phyloP scores from a whole-genome alignment of 35 echinoderm and acorn worm genomes.

The Hemicentrotus pulcherrimus region DNA sequence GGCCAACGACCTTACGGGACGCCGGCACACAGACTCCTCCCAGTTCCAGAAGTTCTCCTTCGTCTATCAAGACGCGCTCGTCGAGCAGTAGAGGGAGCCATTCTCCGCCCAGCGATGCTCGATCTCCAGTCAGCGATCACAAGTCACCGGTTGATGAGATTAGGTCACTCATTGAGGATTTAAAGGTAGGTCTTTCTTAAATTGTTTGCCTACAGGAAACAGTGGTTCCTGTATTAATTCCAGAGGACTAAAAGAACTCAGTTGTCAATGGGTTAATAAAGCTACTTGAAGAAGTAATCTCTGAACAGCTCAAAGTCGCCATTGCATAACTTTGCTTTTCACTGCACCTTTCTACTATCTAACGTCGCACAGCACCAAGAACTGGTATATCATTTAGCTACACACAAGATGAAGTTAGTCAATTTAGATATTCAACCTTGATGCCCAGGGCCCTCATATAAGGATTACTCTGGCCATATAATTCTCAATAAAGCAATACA shows the following conservation, averaged over 20 bases:
- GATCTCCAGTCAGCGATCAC: slow-evolving; percentile 34
- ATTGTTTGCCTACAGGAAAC: too few species aligned
- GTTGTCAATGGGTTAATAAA: too few species aligned
- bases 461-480: too few species aligned
- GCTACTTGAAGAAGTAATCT: background rate
- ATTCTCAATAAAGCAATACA: too few species aligned
- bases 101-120: slow-evolving; percentile 22
- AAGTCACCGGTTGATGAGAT: slow-evolving; percentile 46
- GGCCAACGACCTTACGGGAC: background rate
- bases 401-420: background rate
- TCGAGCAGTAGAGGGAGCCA: slow-evolving; percentile 41
- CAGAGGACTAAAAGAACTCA: background rate
- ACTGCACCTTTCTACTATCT: too few species aligned
- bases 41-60: slow-evolving; percentile 48
- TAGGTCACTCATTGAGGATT: slow-evolving; percentile 37
- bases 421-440: background rate
- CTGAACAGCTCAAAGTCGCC: background rate
- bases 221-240: background rate
- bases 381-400: background rate
- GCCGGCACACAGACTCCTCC: slow-evolving; percentile 33
- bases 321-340: too few species aligned
- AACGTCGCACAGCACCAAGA: background rate
- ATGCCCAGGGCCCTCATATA: too few species aligned
- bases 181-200: background rate
- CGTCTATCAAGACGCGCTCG: slow-evolving; percentile 30